These are phyloP conservation scores for Denticeps clupeoides DNA, from an alignment of 2,797 vertebrate species.

Conservation along the genomic window DNA sequence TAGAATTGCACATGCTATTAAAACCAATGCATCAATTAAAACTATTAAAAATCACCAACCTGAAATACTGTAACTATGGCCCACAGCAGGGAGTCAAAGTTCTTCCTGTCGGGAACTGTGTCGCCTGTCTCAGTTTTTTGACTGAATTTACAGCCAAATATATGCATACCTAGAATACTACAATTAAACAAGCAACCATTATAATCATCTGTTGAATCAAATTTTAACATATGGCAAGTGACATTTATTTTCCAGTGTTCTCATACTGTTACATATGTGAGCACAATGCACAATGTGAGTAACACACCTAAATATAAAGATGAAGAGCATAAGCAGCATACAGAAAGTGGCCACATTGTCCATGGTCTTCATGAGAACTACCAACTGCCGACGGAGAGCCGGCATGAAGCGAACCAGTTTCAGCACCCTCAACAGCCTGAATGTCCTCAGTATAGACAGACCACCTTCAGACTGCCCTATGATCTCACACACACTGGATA, in stretches of 20 bases:
- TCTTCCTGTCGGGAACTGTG: slow-evolving; percentile 88
- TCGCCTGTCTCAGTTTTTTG: slow-evolving; percentile 86
- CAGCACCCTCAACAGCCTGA: slow-evolving; percentile 82
- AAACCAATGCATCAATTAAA: too few relatives aligned
- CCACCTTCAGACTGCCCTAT: slow-evolving; percentile 86
- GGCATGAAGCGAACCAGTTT: slow-evolving; percentile 98
- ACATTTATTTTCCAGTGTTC: too few relatives aligned
- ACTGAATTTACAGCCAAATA: slow-evolving; percentile 96
- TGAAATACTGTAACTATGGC: slow-evolving; percentile 95
- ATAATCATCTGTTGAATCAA: neutral
- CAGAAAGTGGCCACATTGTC: slow-evolving; percentile 98
- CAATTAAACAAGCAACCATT: slow-evolving; percentile 9
- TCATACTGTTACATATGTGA: too few relatives aligned
- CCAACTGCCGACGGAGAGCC: slow-evolving; percentile 82
- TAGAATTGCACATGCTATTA: too few relatives aligned
- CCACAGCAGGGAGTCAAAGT: slow-evolving; percentile 93
- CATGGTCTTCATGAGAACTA: slow-evolving; percentile 98
- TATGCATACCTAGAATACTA: slow-evolving; percentile 96
- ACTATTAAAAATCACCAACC: too few relatives aligned
- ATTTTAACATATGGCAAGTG: too few relatives aligned
- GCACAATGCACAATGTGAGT: too few relatives aligned
- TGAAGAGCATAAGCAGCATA: slow-evolving; percentile 97
- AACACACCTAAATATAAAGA: slow-evolving; percentile 92
- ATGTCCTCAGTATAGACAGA: slow-evolving; percentile 84
- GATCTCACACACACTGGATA: slow-evolving; percentile 80